Evolutionary conservation across 2,888 invertebrate species (phyloP), one percentile per base, ranked within the genome.

Genomic region (Saturnia japonica): DNA sequence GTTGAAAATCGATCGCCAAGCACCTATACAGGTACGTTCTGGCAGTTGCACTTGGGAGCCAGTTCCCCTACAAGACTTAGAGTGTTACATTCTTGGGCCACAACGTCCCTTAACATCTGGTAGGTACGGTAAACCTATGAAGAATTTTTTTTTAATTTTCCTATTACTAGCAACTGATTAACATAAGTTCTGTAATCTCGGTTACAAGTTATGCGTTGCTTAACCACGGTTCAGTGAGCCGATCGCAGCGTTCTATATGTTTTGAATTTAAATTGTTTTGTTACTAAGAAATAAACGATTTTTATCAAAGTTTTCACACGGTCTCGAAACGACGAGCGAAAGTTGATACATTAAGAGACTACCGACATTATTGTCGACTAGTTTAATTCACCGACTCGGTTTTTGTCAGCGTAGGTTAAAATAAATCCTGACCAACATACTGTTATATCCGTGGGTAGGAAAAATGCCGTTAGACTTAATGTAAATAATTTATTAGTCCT

Each of bases 211-310:
- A 60, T 28, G 28, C 57, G 57, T 60, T 28, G 57, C 57, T 28
- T 60, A 54, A 60, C 57, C 57, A 4, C 57, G 14, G 14, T 6
- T 14, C 28, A 40, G n/a, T 64, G 47, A 57, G 64, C 69, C 64
- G 16, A 64, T 22, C 19, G 34, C 40, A 28, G 57, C 57, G 57
- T 25, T 28, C 57, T 60, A 72, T 70, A 72, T 70, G 72, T 64
- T 64, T 40, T 64, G 64, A 64, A 64, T 64, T 64, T 64, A 64
- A 64, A 64, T 64, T 64, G 64, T 34, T 64, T 64, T 64, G 64
- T 64, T 64, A 64, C 64, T n/a, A 9, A 40, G 64, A 64, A 60
- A n/a, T 64, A 64, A 40, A 40, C 40, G 40, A 40, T 64, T 60
- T 64, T 64, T 64, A 64, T 40, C 64, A 64, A 40, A 40, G 64